These are phyloP conservation scores for Glossophaga mutica DNA, from an alignment of 2,797 vertebrate species.

Conservation along the genomic window DNA sequence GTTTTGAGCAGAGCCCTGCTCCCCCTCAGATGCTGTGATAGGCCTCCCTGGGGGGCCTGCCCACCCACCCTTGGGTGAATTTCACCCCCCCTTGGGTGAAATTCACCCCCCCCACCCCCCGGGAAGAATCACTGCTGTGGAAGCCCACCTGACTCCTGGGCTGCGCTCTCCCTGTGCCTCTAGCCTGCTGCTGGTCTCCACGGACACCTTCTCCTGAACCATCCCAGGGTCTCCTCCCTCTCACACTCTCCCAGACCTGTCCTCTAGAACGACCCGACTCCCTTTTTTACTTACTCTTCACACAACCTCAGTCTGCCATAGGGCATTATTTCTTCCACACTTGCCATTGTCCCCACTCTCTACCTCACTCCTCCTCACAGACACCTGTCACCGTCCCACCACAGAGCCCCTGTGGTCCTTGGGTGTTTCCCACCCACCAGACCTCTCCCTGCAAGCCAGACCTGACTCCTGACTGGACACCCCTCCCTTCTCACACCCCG, in stretches of 20 bases:
- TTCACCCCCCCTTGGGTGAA: neutral
- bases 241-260: rapidly evolving
- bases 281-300: neutral
- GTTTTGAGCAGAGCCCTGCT: neutral
- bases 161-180: too few species aligned
- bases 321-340: too few species aligned
- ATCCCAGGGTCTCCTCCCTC: too few species aligned
- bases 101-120: neutral
- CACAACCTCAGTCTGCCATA: too few species aligned
- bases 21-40: neutral
- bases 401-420: neutral
- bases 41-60: neutral
- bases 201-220: neutral
- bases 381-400: too few species aligned
- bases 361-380: rapidly evolving
- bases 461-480: too few species aligned
- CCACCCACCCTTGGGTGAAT: neutral
- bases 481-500: neutral
- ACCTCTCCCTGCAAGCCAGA: too few species aligned
- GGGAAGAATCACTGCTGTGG: too few species aligned
- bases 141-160: neutral
- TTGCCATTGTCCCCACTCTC: neutral
- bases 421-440: neutral
- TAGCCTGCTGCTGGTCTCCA: neutral
- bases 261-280: neutral